A percentile compares a stretch with the other conserved stretches of the same genome.
Evolutionary conservation across 2,888 invertebrate species (phyloP).

Genomic region (Drosophila fulvimacula): DNA sequence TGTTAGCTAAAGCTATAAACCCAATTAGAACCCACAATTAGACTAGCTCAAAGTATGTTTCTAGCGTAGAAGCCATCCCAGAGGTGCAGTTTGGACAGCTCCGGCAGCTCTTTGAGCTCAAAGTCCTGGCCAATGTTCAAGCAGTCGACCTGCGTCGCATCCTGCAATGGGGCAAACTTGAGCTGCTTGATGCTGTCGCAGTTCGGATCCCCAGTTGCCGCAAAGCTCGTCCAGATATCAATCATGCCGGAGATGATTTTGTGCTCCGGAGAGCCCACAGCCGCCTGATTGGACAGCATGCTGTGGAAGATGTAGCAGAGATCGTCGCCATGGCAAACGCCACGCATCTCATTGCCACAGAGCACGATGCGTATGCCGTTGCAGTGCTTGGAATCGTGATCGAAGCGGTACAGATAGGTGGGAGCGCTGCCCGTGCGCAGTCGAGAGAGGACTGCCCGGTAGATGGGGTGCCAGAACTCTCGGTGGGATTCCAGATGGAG

Average conservation of each 20-base stretch:
- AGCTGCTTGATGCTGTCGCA: conserved; percentile 66
- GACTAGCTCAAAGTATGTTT: conserved; percentile 60
- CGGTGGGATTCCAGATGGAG: conserved; percentile 80
- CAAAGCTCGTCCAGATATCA: conserved; percentile 82
- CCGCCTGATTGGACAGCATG: conserved; percentile 71
- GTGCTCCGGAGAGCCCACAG: conserved; percentile 71
- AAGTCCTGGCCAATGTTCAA: conserved; percentile 79
- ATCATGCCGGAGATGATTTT: conserved; percentile 76
- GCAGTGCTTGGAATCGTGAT: conserved; percentile 81
- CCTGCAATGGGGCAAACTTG: conserved; percentile 64
- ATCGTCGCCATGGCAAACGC: conserved; percentile 84
- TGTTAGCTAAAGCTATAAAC: conserved; percentile 61
- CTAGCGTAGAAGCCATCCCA: conserved; percentile 81
- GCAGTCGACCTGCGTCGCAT: conserved; percentile 68
- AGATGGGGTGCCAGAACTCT: conserved; percentile 83
- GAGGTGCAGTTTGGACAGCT: conserved; percentile 71
- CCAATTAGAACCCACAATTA: conserved; percentile 20
- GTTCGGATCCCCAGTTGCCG: conserved; percentile 80
- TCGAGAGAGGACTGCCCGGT: conserved; percentile 75
- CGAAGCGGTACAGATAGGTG: conserved; percentile 84
- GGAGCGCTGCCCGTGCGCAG: conserved; percentile 72
- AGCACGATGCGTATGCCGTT: conserved; percentile 79
- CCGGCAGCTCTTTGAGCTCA: conserved; percentile 76
- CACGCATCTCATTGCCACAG: conserved; percentile 76
- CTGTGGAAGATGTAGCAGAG: conserved; percentile 82